Evolutionary conservation across 2,888 invertebrate species (phyloP), one percentile per base, ranked within the genome.

Genomic region (Patella ulyssiponensis): DNA sequence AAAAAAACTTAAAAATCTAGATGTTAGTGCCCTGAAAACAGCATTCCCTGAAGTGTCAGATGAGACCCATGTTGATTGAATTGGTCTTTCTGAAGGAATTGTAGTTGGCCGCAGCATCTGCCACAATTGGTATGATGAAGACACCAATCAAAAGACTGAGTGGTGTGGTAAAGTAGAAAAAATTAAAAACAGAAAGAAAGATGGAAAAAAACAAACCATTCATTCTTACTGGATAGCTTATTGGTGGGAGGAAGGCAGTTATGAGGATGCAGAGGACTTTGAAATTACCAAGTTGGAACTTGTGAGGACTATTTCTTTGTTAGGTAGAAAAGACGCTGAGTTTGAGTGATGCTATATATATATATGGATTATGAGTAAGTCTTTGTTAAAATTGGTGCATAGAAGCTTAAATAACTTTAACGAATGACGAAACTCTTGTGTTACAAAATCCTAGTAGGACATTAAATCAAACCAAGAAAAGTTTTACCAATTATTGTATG

Each of bases 251-350:
- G 27, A 12, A n/a, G 75, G 56, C n/a, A 70, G 23, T 15, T 70
- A 78, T 75, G 77, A 79, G 12, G 77, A 77, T 71, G 77, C 77
- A 51, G 74, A 58, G 12, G 79, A 77, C 54, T 77, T 51, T 27
- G 74, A 77, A 15, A 56, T 79, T 9, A 14, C 73, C 1, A 76
- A 72, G 70, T 76, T 51, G 64, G 52, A 56, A 23, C 69, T 79
- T 17, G 56, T 70, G 79, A 64, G 3, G 76, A 73, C 52, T 54
- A 3, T 79, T 56, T 44, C 11, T 79, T 17, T 76, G 20, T 54
- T 44, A 9, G 9, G 9, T 44, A 44, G 44, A 51, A 69, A 15
- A 71, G 15, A 20, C 4, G 7, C 58, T 17, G 58, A 58, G 15
- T 58, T n/a, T 58, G 44, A 1, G 9, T 44, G 9, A 33, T 33